phyloP scores from a whole-genome alignment of 2,113 vertebrate genomes.

The Nesoenas mayeri region DNA sequence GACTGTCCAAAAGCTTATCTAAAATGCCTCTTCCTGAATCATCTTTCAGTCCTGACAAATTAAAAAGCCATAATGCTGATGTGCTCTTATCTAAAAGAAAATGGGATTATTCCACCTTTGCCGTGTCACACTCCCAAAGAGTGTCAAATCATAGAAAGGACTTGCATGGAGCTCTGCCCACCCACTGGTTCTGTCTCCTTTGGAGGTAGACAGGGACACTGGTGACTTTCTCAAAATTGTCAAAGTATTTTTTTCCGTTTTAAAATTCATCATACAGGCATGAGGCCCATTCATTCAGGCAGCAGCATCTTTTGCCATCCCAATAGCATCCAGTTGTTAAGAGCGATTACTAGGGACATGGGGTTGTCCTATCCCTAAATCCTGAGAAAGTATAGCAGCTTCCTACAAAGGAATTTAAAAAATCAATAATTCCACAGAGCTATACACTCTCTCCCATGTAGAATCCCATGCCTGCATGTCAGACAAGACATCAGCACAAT shows the following conservation, averaged over 20 bases:
- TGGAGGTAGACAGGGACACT: background rate
- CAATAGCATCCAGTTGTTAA: background rate
- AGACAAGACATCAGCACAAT: background rate
- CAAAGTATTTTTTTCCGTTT: background rate
- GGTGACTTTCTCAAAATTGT: background rate
- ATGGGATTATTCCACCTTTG: background rate
- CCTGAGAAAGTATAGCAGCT: background rate
- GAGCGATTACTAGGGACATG: background rate
- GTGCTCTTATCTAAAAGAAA: background rate
- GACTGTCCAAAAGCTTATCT: background rate
- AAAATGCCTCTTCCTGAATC: background rate
- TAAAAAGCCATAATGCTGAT: background rate
- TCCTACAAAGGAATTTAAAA: background rate
- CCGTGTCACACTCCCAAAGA: background rate
- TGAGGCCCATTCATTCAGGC: background rate
- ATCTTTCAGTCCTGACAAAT: background rate
- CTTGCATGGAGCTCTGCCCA: background rate
- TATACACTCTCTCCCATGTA: rapidly evolving
- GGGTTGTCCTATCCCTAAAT: background rate
- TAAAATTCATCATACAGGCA: background rate
- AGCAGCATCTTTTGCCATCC: background rate
- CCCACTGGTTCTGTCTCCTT: background rate
- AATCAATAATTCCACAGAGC: background rate
- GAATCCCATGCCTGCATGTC: background rate
- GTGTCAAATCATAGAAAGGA: background rate